Percentiles rank a stretch among this genome's conserved stretches.
Conservation (phyloP, 2,888 invertebrate genomes). For the Atherix ibis region DNA sequence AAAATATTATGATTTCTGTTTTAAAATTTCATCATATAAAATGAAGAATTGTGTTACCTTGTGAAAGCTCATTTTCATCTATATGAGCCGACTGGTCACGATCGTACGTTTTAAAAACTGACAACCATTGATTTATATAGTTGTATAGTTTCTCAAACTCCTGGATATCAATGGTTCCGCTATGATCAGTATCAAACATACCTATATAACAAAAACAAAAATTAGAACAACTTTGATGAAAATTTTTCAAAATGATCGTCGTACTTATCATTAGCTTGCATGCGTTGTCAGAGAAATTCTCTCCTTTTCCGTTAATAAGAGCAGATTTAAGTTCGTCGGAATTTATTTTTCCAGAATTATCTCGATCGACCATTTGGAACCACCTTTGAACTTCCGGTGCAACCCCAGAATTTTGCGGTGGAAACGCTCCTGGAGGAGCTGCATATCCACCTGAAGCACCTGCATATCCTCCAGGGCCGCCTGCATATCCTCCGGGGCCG, state of each 20-base stretch:
- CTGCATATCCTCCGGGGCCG: constrained; percentile 1
- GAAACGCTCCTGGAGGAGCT: constrained; percentile 27
- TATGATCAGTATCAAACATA: constrained; percentile 76
- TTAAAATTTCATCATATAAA: neutral
- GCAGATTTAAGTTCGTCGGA: constrained; percentile 62
- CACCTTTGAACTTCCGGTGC: constrained; percentile 67
- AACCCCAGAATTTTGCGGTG: constrained; percentile 36
- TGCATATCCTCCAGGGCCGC: constrained; percentile 10
- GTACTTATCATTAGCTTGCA: constrained; percentile 68
- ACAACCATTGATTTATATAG: constrained; percentile 79
- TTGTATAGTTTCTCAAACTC: constrained; percentile 77
- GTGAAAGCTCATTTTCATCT: constrained; percentile 59
- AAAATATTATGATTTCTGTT: constrained; percentile 14
- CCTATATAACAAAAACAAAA: constrained; percentile 37
- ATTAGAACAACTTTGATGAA: no score
- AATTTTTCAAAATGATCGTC: no score
- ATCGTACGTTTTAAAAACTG: constrained; percentile 72
- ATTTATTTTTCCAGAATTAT: constrained; percentile 68
- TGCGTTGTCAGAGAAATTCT: constrained; percentile 65
- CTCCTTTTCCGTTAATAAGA: constrained; percentile 70
- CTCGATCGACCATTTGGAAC: constrained; percentile 71
- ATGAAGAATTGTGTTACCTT: constrained; percentile 37
- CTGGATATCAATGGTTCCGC: constrained; percentile 65
- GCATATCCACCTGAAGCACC: constrained; percentile 18
- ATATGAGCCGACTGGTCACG: constrained; percentile 72